Evolutionary conservation across 2,113 vertebrate species (phyloP).

Genomic region (Carettochelys insculpta): DNA sequence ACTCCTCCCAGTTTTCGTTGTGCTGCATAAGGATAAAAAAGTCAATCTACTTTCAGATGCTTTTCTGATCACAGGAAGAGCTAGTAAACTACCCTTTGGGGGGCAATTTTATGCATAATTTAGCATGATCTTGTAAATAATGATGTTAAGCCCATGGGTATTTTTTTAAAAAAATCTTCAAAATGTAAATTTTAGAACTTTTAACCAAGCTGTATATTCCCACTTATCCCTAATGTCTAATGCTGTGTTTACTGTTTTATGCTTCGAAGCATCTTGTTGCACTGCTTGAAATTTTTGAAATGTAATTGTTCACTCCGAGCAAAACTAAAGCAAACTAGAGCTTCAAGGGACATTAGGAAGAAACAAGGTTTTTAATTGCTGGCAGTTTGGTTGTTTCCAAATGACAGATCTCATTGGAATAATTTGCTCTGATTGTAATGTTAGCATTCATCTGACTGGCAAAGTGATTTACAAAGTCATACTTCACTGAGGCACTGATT

Average conservation of each 20-base stretch:
- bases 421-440: constrained; percentile 80
- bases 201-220: constrained; percentile 34
- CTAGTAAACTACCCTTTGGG: not conserved
- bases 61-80: not conserved
- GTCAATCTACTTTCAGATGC: not conserved
- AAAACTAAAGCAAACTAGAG: constrained; percentile 63
- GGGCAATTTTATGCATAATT: not conserved
- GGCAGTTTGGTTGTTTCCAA: constrained; percentile 83
- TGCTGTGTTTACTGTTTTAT: constrained; percentile 43
- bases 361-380: constrained; percentile 83
- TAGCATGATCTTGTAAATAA: not conserved
- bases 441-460: constrained; percentile 78
- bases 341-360: constrained; percentile 71
- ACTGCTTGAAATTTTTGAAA: constrained; percentile 61
- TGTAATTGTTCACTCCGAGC: constrained; percentile 54
- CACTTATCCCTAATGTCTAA: constrained; percentile 28
- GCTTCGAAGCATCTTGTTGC: constrained; percentile 63
- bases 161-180: not conserved
- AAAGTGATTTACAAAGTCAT: constrained; percentile 78
- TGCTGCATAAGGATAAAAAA: not conserved
- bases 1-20: not conserved
- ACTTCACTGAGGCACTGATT: constrained; percentile 76
- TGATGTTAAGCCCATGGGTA: not conserved
- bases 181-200: constrained; percentile 30
- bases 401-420: constrained; percentile 82